These are phyloP conservation scores for Vulpes ferrilata DNA, from an alignment of 2,113 vertebrate genomes.

Conservation along the genomic window DNA sequence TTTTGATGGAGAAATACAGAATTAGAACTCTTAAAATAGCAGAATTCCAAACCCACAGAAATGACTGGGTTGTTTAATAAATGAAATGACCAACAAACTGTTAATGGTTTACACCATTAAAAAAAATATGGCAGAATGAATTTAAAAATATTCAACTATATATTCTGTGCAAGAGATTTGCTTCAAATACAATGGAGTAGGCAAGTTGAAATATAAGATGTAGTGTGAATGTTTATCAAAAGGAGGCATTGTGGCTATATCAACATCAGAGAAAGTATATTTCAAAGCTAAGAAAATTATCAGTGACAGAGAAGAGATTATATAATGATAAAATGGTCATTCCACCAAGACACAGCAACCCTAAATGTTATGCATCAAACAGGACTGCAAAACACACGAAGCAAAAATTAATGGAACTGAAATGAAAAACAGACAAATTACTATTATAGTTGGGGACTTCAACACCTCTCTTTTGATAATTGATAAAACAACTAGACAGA, in stretches of 20 bases:
- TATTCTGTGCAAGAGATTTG: neutral
- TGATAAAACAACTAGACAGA: neutral
- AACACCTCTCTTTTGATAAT: neutral
- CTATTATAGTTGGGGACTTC: neutral
- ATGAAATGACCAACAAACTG: too few relatives aligned
- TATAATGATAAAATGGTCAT: neutral
- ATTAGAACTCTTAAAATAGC: too few relatives aligned
- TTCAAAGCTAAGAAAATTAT: neutral
- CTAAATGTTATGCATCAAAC: neutral
- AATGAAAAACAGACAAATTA: neutral
- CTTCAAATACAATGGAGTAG: neutral
- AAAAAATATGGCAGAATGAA: neutral
- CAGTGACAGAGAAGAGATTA: neutral
- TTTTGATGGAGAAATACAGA: too few relatives aligned
- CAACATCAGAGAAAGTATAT: neutral
- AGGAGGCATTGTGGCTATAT: neutral
- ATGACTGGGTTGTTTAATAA: too few relatives aligned
- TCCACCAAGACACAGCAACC: neutral
- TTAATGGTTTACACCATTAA: too few relatives aligned
- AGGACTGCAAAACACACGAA: neutral
- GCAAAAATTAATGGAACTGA: neutral
- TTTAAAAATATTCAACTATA: neutral
- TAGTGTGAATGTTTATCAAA: neutral
- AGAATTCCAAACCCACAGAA: too few relatives aligned
- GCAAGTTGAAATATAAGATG: neutral